A percentile compares a stretch with the other conserved stretches of the same genome.
These are phyloP conservation scores for Dicrostonyx torquatus DNA, from an alignment of 2,797 vertebrate species.

Conservation along the genomic window DNA sequence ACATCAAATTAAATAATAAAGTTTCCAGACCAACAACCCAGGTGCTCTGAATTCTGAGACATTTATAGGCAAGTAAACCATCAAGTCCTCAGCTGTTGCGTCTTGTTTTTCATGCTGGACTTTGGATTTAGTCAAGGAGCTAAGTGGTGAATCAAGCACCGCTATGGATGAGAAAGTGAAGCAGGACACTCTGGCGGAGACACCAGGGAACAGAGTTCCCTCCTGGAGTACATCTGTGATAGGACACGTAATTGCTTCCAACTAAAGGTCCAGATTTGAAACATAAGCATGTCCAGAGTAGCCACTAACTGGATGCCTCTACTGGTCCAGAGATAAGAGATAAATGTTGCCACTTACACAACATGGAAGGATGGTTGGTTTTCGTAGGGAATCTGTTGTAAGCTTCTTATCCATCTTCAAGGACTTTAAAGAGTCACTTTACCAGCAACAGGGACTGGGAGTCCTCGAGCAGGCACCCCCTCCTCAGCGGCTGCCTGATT, in stretches of 20 bases:
- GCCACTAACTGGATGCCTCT: constrained; percentile 1
- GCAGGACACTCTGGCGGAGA: background rate
- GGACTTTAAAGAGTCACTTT: constrained; percentile 58
- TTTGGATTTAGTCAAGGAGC: background rate
- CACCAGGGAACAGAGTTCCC: background rate
- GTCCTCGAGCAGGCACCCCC: constrained; percentile 42
- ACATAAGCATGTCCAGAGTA: background rate
- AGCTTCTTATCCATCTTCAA: constrained; percentile 59
- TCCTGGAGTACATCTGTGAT: background rate
- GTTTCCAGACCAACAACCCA: constrained; percentile 42
- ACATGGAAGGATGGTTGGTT: constrained; percentile 52
- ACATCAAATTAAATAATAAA: constrained; percentile 31
- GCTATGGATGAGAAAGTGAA: constrained; percentile 2
- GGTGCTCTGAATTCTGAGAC: background rate
- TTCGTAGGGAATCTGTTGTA: constrained; percentile 28
- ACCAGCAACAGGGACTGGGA: constrained; percentile 3
- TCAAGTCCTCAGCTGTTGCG: background rate
- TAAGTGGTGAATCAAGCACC: background rate
- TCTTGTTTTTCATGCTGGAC: constrained; percentile 29
- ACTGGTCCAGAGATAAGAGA: background rate
- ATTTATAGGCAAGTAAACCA: constrained; percentile 7
- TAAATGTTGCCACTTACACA: constrained; percentile 50
- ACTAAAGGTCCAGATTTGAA: background rate
- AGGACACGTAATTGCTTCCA: background rate
- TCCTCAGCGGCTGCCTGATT: constrained; percentile 55